Conservation (phyloP, 2,113 vertebrate species). For the Martes martes region DNA sequence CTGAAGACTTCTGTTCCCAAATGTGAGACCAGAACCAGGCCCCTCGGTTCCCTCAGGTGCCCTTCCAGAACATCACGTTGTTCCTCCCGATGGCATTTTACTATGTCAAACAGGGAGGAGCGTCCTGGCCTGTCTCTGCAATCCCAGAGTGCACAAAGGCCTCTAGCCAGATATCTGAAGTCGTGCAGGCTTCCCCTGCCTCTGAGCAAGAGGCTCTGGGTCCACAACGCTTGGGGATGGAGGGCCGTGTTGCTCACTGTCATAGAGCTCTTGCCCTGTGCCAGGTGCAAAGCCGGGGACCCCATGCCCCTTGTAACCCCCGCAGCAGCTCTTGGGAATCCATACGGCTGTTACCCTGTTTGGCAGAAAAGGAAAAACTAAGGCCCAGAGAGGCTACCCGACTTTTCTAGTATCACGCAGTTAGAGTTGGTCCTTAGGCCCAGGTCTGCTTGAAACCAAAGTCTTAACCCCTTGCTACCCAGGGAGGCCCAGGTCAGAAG, state of each 20-base stretch:
- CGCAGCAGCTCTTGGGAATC: background rate
- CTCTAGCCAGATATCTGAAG: background rate
- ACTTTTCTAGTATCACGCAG: background rate
- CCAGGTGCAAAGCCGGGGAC: background rate
- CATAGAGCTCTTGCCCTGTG: background rate
- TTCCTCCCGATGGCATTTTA: background rate
- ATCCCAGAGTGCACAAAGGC: background rate
- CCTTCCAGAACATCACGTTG: background rate
- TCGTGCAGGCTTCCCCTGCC: background rate
- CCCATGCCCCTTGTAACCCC: background rate
- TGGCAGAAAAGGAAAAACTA: background rate
- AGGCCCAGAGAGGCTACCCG: background rate
- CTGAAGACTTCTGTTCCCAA: background rate
- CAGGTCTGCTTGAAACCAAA: background rate
- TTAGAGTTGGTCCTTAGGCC: background rate
- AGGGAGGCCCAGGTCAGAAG: background rate
- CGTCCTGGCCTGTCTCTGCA: background rate
- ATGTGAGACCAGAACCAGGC: background rate
- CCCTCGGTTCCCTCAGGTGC: background rate
- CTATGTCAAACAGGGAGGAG: background rate
- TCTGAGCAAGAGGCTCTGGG: background rate
- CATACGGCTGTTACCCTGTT: background rate
- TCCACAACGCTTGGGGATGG: background rate
- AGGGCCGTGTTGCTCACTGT: background rate
- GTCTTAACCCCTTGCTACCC: background rate